Conservation (phyloP, 2,113 vertebrate species). For the Sterna hirundo region DNA sequence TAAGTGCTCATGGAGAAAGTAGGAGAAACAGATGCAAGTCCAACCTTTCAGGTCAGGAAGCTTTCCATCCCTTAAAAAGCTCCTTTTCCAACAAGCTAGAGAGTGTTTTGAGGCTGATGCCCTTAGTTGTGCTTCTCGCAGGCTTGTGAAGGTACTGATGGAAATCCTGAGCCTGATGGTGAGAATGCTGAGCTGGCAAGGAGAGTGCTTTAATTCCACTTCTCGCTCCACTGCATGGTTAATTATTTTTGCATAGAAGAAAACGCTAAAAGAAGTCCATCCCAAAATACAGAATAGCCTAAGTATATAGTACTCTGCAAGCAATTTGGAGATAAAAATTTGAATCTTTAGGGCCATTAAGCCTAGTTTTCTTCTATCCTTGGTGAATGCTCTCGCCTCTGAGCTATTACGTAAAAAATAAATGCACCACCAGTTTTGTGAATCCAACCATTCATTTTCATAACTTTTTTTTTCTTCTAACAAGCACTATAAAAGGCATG, state of each 20-base stretch:
- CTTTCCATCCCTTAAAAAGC: background rate
- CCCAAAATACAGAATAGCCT: background rate
- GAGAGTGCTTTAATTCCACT: background rate
- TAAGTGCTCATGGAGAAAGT: background rate
- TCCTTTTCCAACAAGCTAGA: background rate
- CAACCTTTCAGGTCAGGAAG: background rate
- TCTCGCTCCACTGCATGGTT: background rate
- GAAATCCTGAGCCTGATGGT: background rate
- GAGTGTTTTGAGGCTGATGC: background rate
- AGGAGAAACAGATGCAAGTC: background rate
- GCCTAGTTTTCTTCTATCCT: background rate
- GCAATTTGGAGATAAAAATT: background rate
- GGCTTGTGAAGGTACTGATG: background rate
- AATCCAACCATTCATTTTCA: slow-evolving; percentile 10
- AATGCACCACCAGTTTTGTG: slow-evolving; percentile 19
- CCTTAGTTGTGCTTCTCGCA: background rate
- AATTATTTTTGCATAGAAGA: slow-evolving; percentile 20
- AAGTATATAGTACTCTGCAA: background rate
- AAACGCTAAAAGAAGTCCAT: background rate
- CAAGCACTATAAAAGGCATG: background rate
- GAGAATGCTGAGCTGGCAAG: background rate
- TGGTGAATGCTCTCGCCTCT: background rate
- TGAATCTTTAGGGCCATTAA: slow-evolving; percentile 18
- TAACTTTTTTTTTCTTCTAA: background rate
- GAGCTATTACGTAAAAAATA: background rate